Evolutionary conservation across 2,113 vertebrate species (phyloP).

Genomic region (Caranx melampygus): DNA sequence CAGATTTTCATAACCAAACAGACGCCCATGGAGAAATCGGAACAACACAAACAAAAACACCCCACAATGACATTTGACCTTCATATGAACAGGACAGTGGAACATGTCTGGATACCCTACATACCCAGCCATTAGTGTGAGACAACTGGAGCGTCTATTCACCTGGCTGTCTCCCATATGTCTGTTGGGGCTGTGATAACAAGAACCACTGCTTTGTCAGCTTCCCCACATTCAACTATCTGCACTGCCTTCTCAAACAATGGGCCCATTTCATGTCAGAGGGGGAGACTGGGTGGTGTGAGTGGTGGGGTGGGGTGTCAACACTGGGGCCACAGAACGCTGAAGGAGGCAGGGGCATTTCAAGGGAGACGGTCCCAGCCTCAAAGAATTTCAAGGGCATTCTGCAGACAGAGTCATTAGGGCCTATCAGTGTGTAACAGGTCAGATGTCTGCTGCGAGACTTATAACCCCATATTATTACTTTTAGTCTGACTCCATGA

Average conservation of each 20-base stretch:
- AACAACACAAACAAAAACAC: not conserved
- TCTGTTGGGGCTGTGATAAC: slow-evolving; percentile 64
- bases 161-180: slow-evolving; percentile 56
- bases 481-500: not conserved
- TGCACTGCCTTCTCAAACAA: slow-evolving; percentile 66
- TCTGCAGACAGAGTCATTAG: slow-evolving; percentile 50
- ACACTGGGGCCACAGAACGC: slow-evolving; percentile 54
- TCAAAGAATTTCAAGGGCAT: slow-evolving; percentile 63
- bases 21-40: not conserved
- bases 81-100: not conserved
- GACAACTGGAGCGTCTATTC: slow-evolving; percentile 51
- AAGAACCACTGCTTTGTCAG: slow-evolving; percentile 68
- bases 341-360: slow-evolving; percentile 36
- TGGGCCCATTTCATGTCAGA: slow-evolving; percentile 66
- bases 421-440: slow-evolving; percentile 11
- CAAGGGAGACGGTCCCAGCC: slow-evolving; percentile 48
- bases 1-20: not conserved
- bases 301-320: slow-evolving; percentile 34
- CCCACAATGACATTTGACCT: not conserved
- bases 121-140: slow-evolving; percentile 34
- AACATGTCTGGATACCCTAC: not conserved
- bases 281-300: not conserved
- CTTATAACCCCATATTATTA: not conserved
- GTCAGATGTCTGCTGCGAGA: slow-evolving; percentile 18
- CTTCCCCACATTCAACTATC: slow-evolving; percentile 45